These are phyloP conservation scores for Netelia virgata DNA, from an alignment of 2,888 invertebrate species.

Conservation along the genomic window DNA sequence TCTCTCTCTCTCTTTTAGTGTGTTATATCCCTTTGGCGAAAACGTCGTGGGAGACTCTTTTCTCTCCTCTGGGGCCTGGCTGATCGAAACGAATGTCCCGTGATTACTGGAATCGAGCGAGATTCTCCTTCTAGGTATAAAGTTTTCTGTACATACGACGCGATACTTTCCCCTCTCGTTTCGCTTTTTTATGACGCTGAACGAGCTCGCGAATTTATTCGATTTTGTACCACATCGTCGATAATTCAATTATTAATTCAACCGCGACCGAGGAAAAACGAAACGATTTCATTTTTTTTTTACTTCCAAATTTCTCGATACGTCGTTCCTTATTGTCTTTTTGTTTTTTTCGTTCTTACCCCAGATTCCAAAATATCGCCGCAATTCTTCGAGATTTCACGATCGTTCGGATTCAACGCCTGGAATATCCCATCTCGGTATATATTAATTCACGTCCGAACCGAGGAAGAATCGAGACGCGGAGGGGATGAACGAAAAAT, in stretches of 20 bases:
- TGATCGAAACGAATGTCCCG: slow-evolving; percentile 67
- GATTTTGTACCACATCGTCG: slow-evolving; percentile 27
- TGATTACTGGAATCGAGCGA: slow-evolving; percentile 66
- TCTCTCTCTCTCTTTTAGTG: slow-evolving; percentile 7
- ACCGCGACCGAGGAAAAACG: background rate
- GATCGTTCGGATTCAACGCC: too few relatives aligned
- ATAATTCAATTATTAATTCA: slow-evolving; percentile 45
- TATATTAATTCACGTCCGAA: too few relatives aligned
- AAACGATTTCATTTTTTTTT: background rate
- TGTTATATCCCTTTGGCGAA: slow-evolving; percentile 62
- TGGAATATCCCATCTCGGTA: too few relatives aligned
- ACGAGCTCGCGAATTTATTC: slow-evolving; percentile 64
- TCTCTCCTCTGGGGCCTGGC: slow-evolving; percentile 11
- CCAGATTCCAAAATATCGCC: too few relatives aligned
- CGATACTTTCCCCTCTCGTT: slow-evolving; percentile 29
- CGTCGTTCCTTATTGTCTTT: too few relatives aligned
- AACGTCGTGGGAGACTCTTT: slow-evolving; percentile 66
- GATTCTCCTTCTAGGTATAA: slow-evolving; percentile 34
- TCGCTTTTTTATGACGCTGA: slow-evolving; percentile 66
- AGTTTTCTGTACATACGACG: background rate
- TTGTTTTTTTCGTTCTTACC: too few relatives aligned
- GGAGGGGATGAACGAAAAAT: background rate
- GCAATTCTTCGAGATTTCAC: too few relatives aligned
- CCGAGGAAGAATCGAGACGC: too few relatives aligned
- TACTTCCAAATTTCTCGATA: background rate